phyloP scores from a whole-genome alignment of 1,140 invertebrate species.

The Orchesella cincta region DNA sequence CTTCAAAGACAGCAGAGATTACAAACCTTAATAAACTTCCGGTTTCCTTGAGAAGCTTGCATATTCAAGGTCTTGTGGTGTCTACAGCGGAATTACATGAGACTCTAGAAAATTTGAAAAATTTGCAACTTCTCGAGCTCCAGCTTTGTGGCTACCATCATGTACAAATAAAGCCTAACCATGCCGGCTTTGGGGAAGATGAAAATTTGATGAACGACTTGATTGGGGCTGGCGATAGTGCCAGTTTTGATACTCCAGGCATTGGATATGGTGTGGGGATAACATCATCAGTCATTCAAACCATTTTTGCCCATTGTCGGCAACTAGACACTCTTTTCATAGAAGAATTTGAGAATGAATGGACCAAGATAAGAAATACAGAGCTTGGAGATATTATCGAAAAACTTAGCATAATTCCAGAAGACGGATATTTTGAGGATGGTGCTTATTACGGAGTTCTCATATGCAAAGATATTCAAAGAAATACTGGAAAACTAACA shows the following conservation, averaged over 20 bases:
- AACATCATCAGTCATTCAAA: neutral
- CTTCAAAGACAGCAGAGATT: neutral
- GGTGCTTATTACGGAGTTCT: neutral
- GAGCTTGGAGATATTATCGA: neutral
- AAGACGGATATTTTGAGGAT: neutral
- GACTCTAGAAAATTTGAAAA: neutral
- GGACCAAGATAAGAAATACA: neutral
- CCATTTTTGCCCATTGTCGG: neutral
- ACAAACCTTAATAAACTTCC: neutral
- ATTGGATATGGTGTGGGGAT: neutral
- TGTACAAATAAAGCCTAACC: neutral
- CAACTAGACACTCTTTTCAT: slow-evolving; percentile 9
- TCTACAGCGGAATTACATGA: neutral
- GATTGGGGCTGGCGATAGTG: neutral
- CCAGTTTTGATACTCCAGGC: neutral
- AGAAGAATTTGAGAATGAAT: slow-evolving; percentile 18
- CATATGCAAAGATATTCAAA: neutral
- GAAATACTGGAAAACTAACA: neutral
- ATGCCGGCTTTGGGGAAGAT: neutral
- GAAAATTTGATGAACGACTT: neutral
- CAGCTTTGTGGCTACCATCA: neutral
- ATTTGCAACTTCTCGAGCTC: slow-evolving; percentile 1
- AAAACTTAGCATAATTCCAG: neutral
- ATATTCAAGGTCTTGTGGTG: slow-evolving; percentile 1
- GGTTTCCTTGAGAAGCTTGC: neutral